Conservation (phyloP, 1,140 invertebrate genomes). For the Drosophila pandora region DNA sequence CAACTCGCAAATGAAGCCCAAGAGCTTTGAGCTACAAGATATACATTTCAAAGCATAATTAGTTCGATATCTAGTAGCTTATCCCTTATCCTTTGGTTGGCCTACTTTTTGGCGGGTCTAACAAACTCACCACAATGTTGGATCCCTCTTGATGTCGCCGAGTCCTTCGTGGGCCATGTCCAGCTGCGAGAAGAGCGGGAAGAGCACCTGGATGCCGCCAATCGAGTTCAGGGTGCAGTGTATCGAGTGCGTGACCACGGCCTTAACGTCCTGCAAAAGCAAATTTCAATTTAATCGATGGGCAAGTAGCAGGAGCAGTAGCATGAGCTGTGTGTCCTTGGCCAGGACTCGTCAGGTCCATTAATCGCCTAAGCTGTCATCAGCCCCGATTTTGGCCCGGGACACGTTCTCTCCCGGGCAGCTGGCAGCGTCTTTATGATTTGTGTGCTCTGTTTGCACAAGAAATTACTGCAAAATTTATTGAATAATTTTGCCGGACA, state of each 20-base stretch:
- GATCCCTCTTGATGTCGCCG: slow-evolving; percentile 92
- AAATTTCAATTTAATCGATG: slow-evolving; percentile 46
- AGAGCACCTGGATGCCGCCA: slow-evolving; percentile 99
- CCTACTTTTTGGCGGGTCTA: background rate
- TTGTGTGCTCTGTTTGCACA: slow-evolving; percentile 75
- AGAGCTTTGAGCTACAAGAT: slow-evolving; percentile 93
- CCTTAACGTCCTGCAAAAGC: slow-evolving; percentile 95
- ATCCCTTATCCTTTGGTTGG: too few relatives aligned
- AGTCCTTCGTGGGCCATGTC: slow-evolving; percentile 94
- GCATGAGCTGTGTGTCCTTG: background rate
- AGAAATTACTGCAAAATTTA: slow-evolving; percentile 82
- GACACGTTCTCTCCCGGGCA: slow-evolving; percentile 34
- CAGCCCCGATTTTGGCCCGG: slow-evolving; percentile 11
- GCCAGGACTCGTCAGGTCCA: slow-evolving; percentile 5
- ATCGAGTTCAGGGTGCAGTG: slow-evolving; percentile 99
- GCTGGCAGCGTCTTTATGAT: slow-evolving; percentile 53
- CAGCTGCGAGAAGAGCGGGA: slow-evolving; percentile 98
- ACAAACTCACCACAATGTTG: slow-evolving; percentile 91
- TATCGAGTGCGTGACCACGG: slow-evolving; percentile 99
- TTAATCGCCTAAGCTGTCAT: slow-evolving; percentile 48
- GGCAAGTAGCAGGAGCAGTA: background rate
- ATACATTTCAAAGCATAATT: slow-evolving; percentile 36
- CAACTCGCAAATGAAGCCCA: slow-evolving; percentile 98
- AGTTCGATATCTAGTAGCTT: background rate
- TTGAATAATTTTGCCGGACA: slow-evolving; percentile 70